Evolutionary conservation across 2,113 vertebrate genomes (phyloP), one percentile per base, ranked within the genome.

Genomic region (Clarias gariepinus): DNA sequence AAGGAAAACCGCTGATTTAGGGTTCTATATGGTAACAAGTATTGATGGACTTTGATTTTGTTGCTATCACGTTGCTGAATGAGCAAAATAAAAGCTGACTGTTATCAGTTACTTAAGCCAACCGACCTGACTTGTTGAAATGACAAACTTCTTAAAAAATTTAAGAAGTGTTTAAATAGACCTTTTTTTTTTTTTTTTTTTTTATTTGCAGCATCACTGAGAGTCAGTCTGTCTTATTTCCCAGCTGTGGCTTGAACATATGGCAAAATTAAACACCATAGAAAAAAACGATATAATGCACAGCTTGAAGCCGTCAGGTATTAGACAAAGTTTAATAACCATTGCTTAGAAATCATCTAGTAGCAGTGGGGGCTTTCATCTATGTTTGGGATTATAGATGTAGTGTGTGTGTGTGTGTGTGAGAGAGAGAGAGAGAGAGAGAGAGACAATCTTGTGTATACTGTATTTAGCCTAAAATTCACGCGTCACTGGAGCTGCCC

Each of bases 381-480:
- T 52, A 81, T 41, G 53, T 60, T 21, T 60, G 11, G 33, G 78
- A 60, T 18, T 76, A 30, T 52, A 52, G 13, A 19, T 82, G 33
- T 11, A 23, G 79, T 33, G 55, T 60, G 28, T 64, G 60, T 66
- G 58, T 53, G 66, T 64, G 19, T 47, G 41, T 47, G 41, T 41
- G 41, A 4, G 41, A 4, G 41, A 3, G 41, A 41, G n/a, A n/a
- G n/a, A n/a, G n/a, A n/a, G n/a, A n/a, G n/a, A n/a, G n/a, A 4
- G 41, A 4, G 41, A 3, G 41, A 41, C 41, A 41, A 47, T 47
- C 6, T 47, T 47, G 0, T 47, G 41, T 6, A 47, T 47, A 47
- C 33, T 36, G 33, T 36, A 36, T 79, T 79, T 79, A 55, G 77
- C 18, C 28, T 79, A 79, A 79, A 30, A 80, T 80, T 60, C 41